These are phyloP conservation scores for Apostichopus californicus DNA, from an alignment of 35 echinoderm and acorn worm genomes.

Conservation along the genomic window DNA sequence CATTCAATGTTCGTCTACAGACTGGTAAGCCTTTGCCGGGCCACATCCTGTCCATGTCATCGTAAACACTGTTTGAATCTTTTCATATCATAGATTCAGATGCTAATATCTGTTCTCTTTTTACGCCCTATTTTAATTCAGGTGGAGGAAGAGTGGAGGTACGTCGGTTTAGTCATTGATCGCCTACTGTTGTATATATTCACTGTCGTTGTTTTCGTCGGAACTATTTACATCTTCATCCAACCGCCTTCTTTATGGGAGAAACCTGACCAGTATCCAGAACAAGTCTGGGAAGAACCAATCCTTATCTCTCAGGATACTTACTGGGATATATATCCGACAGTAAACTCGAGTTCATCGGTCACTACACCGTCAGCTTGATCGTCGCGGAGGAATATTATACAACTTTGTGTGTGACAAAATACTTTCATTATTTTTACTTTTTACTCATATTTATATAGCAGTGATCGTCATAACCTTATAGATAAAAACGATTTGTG, in stretches of 20 bases:
- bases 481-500: no score
- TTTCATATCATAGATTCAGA: no score
- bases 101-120: neutral
- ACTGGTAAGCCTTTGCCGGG: no score
- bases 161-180: conserved; percentile 87
- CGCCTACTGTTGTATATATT: conserved; percentile 79
- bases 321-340: neutral
- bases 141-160: conserved; percentile 93
- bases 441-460: no score
- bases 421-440: no score
- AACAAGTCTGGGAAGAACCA: conserved; percentile 64
- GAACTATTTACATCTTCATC: conserved; percentile 68
- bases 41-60: no score
- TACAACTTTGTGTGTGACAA: no score
- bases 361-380: no score
- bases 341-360: neutral
- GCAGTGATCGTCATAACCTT: no score
- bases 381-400: no score
- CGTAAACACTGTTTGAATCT: no score
- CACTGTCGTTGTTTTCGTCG: conserved; percentile 52
- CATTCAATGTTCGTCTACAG: no score
- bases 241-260: conserved; percentile 84
- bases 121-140: conserved; percentile 14
- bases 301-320: conserved; percentile 41
- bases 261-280: conserved; percentile 36